Percentiles rank a stretch among this genome's conserved stretches.
Evolutionary conservation across 2,113 vertebrate genomes (phyloP).

Genomic region (Arenaria interpres): DNA sequence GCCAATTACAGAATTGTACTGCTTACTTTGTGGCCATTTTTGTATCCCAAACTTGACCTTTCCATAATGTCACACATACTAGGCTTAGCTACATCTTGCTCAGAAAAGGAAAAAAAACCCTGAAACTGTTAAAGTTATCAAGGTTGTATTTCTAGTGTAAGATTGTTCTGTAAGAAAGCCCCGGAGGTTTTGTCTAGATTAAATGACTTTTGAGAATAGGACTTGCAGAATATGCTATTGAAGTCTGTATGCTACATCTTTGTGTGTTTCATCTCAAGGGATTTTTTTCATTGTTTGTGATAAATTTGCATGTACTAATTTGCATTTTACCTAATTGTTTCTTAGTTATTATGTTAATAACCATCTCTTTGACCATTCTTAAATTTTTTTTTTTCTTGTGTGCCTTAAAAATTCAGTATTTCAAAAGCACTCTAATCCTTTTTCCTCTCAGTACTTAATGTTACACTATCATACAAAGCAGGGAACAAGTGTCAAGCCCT

Average conservation of each 20-base stretch:
- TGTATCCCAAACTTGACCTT: not conserved
- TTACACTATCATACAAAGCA: not conserved
- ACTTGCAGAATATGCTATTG: not conserved
- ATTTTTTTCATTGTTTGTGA: not conserved
- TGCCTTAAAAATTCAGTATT: not conserved
- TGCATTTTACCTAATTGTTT: not conserved
- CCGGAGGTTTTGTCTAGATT: not conserved
- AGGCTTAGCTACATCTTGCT: not conserved
- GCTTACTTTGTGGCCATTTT: not conserved
- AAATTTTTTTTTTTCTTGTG: not conserved
- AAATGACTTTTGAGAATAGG: not conserved
- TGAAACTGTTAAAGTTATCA: not conserved
- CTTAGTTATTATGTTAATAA: not conserved
- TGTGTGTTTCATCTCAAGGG: not conserved
- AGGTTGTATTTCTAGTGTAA: not conserved
- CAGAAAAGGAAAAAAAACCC: fast-evolving
- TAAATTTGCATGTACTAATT: not conserved
- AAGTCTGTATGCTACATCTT: not conserved
- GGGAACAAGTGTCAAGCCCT: not conserved
- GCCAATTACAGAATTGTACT: not conserved
- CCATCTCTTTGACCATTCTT: not conserved
- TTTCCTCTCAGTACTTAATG: not conserved
- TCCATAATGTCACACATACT: not conserved
- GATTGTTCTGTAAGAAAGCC: not conserved
- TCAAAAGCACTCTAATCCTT: not conserved